Evolutionary conservation across 2,888 invertebrate species (phyloP).

Genomic region (Lasioglossum morio): DNA sequence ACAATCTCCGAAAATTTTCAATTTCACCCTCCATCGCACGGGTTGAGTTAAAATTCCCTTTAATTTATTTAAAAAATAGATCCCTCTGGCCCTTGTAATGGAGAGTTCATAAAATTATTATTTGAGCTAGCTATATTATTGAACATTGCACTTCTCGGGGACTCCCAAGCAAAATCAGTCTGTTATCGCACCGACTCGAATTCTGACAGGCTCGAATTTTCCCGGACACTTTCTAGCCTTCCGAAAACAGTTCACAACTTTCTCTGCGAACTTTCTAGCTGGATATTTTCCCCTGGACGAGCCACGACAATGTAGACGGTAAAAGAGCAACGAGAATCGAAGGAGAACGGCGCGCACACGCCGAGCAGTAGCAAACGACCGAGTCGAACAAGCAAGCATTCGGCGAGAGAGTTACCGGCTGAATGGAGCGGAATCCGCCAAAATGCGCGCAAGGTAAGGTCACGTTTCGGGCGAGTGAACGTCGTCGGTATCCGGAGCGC

Average conservation of each 20-base stretch:
- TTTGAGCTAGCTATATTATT: neutral
- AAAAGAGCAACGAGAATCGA: neutral
- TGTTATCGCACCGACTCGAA: neutral
- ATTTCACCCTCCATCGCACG: neutral
- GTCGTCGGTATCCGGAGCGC: slow-evolving; percentile 64
- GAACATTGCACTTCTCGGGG: neutral
- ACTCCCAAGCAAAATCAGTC: neutral
- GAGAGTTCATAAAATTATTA: neutral
- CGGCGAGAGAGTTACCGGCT: slow-evolving; percentile 68
- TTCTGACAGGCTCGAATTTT: neutral
- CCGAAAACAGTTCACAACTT: neutral
- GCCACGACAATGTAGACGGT: neutral
- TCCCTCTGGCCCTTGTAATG: neutral
- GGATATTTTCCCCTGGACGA: neutral
- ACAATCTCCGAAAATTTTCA: neutral
- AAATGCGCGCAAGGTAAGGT: slow-evolving; percentile 61
- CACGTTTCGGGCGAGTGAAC: slow-evolving; percentile 57
- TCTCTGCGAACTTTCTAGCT: slow-evolving; percentile 3
- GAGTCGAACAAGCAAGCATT: neutral
- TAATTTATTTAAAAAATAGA: neutral
- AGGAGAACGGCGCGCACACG: neutral
- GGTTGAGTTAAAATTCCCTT: neutral
- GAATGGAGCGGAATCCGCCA: slow-evolving; percentile 49
- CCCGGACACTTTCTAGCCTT: neutral
- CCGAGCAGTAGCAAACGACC: neutral